A percentile compares a stretch with the other conserved stretches of the same genome.
Evolutionary conservation across 2,797 vertebrate species (phyloP).

Genomic region (Phoxinus dragarum): DNA sequence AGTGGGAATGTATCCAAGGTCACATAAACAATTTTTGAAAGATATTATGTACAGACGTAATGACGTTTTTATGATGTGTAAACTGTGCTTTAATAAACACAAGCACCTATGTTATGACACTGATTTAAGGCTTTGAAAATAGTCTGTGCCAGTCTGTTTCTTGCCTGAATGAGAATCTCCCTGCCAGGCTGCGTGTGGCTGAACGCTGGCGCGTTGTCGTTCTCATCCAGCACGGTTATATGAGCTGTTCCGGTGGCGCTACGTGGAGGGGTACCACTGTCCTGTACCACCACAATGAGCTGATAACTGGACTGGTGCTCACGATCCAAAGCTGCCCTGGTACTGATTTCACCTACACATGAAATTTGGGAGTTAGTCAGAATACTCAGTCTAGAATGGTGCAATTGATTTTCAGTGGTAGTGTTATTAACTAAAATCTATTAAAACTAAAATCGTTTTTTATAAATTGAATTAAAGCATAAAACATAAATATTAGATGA

Average conservation of each 20-base stretch:
- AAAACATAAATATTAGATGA: not conserved
- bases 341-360: constrained; percentile 89
- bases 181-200: constrained; percentile 81
- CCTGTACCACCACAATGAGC: constrained; percentile 90
- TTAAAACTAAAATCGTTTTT: not conserved
- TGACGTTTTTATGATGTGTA: constrained; percentile 50
- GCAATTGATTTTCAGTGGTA: not conserved
- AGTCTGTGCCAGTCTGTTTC: constrained; percentile 18
- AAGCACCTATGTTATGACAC: constrained; percentile 12
- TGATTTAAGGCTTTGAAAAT: constrained; percentile 17
- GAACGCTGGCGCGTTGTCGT: constrained; percentile 90
- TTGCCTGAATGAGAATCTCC: constrained; percentile 89
- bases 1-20: constrained; percentile 20
- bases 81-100: constrained; percentile 38
- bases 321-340: constrained; percentile 87
- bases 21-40: constrained; percentile 27
- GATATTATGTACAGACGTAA: constrained; percentile 19
- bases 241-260: constrained; percentile 91
- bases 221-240: constrained; percentile 91
- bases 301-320: constrained; percentile 95
- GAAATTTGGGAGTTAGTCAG: not conserved
- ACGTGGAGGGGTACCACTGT: constrained; percentile 90
- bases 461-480: not conserved
- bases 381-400: not conserved
- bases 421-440: not conserved